Percentiles rank a stretch among this genome's conserved stretches.
Evolutionary conservation across 2,797 vertebrate genomes (phyloP).

Genomic region (Decapterus maruadsi): DNA sequence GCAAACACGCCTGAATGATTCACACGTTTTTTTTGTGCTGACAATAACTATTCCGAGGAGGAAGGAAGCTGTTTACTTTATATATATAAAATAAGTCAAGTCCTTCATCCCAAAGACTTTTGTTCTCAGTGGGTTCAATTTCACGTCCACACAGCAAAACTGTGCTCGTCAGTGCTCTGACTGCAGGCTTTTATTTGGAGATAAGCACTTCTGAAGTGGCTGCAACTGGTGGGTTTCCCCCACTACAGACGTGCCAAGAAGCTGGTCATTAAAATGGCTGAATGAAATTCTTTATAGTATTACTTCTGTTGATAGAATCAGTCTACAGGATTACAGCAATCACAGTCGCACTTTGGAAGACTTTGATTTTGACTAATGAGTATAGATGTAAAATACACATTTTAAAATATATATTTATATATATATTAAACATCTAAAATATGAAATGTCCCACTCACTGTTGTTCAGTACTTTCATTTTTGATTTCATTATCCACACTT

Average conservation of each 20-base stretch:
- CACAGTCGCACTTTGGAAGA: constrained; percentile 7
- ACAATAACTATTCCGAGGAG: constrained; percentile 10
- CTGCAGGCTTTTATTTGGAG: constrained; percentile 37
- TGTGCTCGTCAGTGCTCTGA: constrained; percentile 3
- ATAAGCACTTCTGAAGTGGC: constrained; percentile 29
- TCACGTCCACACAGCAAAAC: constrained; percentile 13
- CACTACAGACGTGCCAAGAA: constrained; percentile 11
- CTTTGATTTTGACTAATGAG: background rate
- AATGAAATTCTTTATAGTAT: constrained; percentile 36
- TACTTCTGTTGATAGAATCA: constrained; percentile 11
- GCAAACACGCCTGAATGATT: background rate
- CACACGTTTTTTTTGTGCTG: constrained; percentile 7
- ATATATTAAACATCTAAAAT: background rate
- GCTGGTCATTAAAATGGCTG: constrained; percentile 17
- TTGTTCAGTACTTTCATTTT: background rate
- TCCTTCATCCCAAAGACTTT: constrained; percentile 15
- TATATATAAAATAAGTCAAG: constrained; percentile 11
- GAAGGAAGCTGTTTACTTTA: constrained; percentile 31
- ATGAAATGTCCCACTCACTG: too few relatives aligned
- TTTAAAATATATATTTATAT: background rate
- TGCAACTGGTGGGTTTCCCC: constrained; percentile 29
- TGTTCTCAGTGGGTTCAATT: constrained; percentile 37
- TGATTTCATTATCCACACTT: background rate
- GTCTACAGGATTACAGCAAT: constrained; percentile 6
- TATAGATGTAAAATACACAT: background rate